These are phyloP conservation scores for Rotaria socialis DNA, from an alignment of 2,888 invertebrate species.

Conservation along the genomic window DNA sequence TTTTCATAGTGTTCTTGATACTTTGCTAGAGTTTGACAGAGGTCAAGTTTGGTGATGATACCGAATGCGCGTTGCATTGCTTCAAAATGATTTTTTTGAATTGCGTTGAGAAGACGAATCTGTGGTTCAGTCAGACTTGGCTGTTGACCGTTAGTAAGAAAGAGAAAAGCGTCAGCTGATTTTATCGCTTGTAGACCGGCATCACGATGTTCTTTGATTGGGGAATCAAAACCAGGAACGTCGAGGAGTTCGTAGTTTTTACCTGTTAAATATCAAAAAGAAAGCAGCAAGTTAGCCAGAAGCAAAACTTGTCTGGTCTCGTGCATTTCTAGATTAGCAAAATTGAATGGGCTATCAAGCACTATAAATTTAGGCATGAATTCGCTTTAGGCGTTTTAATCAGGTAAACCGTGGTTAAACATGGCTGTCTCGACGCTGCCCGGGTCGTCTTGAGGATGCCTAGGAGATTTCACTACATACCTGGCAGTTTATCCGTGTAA, in stretches of 20 bases:
- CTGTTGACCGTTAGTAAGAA: neutral
- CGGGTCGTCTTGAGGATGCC: no score
- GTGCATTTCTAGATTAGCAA: no score
- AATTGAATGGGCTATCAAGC: no score
- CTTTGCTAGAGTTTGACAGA: neutral
- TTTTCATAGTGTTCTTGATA: neutral
- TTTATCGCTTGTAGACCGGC: neutral
- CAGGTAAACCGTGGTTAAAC: no score
- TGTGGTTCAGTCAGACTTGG: neutral
- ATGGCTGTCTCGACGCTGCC: no score
- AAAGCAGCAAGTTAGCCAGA: no score
- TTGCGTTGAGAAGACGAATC: neutral
- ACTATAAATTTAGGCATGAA: no score
- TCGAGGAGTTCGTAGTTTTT: neutral
- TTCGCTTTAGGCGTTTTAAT: no score
- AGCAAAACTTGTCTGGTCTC: no score
- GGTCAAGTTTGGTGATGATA: neutral
- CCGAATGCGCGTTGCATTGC: neutral
- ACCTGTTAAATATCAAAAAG: neutral
- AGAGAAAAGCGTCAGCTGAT: neutral
- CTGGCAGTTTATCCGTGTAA: neutral
- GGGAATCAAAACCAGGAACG: constrained; percentile 14
- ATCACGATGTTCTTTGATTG: constrained; percentile 8
- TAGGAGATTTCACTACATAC: neutral
- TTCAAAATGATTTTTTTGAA: neutral